A percentile compares a stretch with the other conserved stretches of the same genome.
Conservation (phyloP, 2,888 invertebrate genomes). For the Amiota mariae region DNA sequence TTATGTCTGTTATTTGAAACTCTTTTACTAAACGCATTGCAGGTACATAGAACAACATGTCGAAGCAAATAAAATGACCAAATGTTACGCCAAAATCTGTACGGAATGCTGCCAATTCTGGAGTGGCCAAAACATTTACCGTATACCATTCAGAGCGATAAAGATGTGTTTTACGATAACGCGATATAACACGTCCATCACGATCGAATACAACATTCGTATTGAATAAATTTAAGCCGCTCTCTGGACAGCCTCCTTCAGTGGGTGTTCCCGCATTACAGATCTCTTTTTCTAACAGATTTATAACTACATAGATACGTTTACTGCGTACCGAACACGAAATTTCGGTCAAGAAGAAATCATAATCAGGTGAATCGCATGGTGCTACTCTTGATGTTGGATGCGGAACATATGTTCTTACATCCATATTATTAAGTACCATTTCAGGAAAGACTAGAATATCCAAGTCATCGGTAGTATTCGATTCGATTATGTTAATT, state of each 20-base stretch:
- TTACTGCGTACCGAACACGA: constrained; percentile 77
- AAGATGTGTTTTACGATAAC: constrained; percentile 69
- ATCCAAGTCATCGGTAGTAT: constrained; percentile 74
- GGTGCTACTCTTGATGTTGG: constrained; percentile 64
- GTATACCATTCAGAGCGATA: constrained; percentile 75
- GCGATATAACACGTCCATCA: constrained; percentile 81
- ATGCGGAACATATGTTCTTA: constrained; percentile 69
- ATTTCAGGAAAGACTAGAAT: constrained; percentile 87
- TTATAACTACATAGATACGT: constrained; percentile 75
- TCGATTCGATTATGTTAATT: constrained; percentile 60
- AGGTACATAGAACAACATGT: constrained; percentile 84
- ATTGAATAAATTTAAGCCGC: constrained; percentile 77
- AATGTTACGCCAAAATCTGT: constrained; percentile 87
- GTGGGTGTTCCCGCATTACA: constrained; percentile 67
- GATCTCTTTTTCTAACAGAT: constrained; percentile 76
- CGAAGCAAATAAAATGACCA: constrained; percentile 88
- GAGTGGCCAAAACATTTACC: constrained; percentile 71
- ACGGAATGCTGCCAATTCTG: constrained; percentile 78
- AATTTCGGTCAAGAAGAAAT: constrained; percentile 64
- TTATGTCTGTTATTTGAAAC: constrained; percentile 63
- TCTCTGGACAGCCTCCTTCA: constrained; percentile 49
- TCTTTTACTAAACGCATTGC: constrained; percentile 74
- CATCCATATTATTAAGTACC: constrained; percentile 68
- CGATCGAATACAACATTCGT: constrained; percentile 86
- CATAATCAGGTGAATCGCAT: constrained; percentile 59